A percentile compares a stretch with the other conserved stretches of the same genome.
Conservation (phyloP, 2,113 vertebrate genomes). For the Anhinga rufa region DNA sequence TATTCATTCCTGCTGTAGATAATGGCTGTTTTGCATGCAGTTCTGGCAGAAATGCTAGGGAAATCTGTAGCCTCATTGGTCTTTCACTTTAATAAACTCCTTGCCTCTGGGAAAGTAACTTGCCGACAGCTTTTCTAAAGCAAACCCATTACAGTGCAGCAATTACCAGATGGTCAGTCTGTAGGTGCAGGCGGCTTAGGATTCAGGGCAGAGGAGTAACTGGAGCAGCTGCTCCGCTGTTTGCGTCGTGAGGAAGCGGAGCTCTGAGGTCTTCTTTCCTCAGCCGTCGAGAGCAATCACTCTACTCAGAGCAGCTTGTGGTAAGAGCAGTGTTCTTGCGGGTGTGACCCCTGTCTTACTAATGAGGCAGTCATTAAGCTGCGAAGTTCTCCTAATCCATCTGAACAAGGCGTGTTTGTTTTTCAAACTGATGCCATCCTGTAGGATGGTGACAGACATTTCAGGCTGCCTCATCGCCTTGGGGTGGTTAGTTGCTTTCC, state of each 20-base stretch:
- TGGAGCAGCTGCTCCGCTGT: background rate
- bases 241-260: background rate
- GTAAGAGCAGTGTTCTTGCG: background rate
- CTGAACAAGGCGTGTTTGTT: background rate
- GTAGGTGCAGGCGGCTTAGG: background rate
- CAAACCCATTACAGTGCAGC: background rate
- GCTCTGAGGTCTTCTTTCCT: background rate
- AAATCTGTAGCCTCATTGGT: background rate
- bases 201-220: background rate
- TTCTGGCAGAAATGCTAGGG: background rate
- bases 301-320: background rate
- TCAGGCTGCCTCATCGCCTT: background rate
- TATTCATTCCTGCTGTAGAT: background rate
- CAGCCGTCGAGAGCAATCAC: background rate
- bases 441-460: background rate
- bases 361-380: constrained; percentile 9
- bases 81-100: background rate
- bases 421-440: background rate
- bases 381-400: background rate
- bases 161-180: background rate
- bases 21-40: background rate
- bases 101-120: background rate
- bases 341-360: background rate
- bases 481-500: background rate
- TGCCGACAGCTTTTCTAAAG: background rate